Percentiles rank a stretch among this genome's conserved stretches.
Conservation (phyloP, 1,140 invertebrate genomes). For the Anagrus nilaparvatae region DNA sequence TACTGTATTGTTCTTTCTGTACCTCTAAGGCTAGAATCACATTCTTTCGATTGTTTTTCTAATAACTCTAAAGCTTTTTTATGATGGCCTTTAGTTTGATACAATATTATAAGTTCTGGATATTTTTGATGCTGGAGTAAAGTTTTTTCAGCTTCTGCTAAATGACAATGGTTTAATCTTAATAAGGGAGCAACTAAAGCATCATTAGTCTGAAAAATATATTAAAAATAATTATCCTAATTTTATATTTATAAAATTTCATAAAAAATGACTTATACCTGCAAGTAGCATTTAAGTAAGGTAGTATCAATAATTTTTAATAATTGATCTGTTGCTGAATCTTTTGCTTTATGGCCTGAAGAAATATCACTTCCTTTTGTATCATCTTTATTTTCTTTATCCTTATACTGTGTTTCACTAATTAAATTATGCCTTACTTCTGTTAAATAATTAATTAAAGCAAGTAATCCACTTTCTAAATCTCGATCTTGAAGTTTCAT, state of each 20-base stretch:
- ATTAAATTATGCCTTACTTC: constrained; percentile 55
- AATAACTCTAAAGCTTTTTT: constrained; percentile 84
- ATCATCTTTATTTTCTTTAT: constrained; percentile 30
- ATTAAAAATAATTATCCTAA: constrained; percentile 8
- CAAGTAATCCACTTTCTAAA: constrained; percentile 76
- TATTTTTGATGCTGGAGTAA: constrained; percentile 80
- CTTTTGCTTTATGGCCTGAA: constrained; percentile 28
- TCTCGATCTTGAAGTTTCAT: constrained; percentile 71
- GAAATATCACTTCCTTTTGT: constrained; percentile 37
- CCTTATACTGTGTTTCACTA: constrained; percentile 38
- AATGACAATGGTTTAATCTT: constrained; percentile 87
- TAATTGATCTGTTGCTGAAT: constrained; percentile 50
- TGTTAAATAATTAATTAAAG: constrained; percentile 82
- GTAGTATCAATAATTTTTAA: constrained; percentile 94
- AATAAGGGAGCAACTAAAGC: constrained; percentile 83
- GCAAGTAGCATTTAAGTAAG: constrained; percentile 89
- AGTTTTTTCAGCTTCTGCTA: constrained; percentile 87
- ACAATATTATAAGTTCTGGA: constrained; percentile 90
- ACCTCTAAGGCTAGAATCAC: constrained; percentile 69
- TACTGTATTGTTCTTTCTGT: constrained; percentile 80
- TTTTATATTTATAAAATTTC: constrained; percentile 4
- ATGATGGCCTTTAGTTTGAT: constrained; percentile 88
- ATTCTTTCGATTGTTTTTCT: constrained; percentile 65
- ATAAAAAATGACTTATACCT: constrained; percentile 45
- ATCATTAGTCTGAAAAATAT: constrained; percentile 74